phyloP scores from a whole-genome alignment of 1,140 invertebrate species.

The Anastrepha obliqua region DNA sequence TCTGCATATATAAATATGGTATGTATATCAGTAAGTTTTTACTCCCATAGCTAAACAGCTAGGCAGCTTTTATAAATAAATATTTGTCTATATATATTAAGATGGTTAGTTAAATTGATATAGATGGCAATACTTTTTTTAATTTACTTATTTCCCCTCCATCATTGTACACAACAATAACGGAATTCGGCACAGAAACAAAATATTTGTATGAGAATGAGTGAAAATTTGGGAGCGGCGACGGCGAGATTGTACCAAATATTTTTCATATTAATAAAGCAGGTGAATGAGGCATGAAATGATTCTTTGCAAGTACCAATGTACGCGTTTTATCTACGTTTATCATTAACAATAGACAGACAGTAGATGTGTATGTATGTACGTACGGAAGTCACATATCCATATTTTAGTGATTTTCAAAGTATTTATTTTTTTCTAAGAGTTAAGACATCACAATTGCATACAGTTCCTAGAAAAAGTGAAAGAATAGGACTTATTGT shows the following conservation, averaged over 20 bases:
- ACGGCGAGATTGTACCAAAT: background rate
- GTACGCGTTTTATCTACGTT: background rate
- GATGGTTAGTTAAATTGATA: background rate
- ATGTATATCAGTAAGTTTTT: background rate
- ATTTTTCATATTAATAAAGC: no score
- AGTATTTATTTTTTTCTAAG: background rate
- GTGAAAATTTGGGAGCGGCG: background rate
- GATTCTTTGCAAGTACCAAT: background rate
- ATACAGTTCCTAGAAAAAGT: background rate
- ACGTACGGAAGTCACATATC: constrained; percentile 25
- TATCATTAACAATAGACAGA: background rate
- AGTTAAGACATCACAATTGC: constrained; percentile 23
- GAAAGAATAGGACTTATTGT: background rate
- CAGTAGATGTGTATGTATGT: constrained; percentile 5
- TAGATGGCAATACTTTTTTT: constrained; percentile 53
- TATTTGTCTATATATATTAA: background rate
- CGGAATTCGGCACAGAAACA: background rate
- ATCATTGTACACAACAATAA: background rate
- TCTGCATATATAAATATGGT: no score
- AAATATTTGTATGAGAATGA: constrained; percentile 1
- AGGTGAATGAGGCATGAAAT: background rate
- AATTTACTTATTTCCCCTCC: background rate
- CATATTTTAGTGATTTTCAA: constrained; percentile 23
- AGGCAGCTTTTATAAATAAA: constrained; percentile 18
- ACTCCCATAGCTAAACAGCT: background rate